These are phyloP conservation scores for Opisthocomus hoazin DNA, from an alignment of 2,113 vertebrate species.

Conservation along the genomic window DNA sequence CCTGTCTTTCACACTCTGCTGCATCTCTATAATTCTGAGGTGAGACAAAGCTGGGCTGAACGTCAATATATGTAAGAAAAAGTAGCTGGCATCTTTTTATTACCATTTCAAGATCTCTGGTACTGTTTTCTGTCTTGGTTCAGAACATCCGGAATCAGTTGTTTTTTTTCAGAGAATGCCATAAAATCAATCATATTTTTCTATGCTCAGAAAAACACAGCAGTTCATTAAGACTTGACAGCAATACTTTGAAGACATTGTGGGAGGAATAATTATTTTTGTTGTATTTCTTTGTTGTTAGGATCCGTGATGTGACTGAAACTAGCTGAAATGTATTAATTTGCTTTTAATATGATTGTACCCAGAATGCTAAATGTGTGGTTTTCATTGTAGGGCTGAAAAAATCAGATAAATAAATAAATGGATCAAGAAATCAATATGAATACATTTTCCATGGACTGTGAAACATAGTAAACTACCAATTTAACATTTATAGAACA, in stretches of 20 bases:
- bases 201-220: neutral
- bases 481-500: neutral
- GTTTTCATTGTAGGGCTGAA: neutral
- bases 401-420: neutral
- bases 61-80: neutral
- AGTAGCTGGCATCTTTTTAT: neutral
- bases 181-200: neutral
- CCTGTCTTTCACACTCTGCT: neutral
- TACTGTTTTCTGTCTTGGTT: neutral
- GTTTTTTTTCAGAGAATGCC: neutral
- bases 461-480: neutral
- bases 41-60: neutral
- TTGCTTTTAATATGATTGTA: neutral
- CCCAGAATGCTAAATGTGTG: neutral
- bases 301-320: neutral
- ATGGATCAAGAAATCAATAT: neutral
- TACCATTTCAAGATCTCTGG: neutral
- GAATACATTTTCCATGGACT: neutral
- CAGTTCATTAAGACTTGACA: neutral
- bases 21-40: neutral
- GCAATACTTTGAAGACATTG: neutral
- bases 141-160: neutral
- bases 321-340: neutral
- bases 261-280: neutral
- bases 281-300: neutral